These are phyloP conservation scores for Penaeus chinensis DNA, from an alignment of 1,140 invertebrate genomes.

Conservation along the genomic window DNA sequence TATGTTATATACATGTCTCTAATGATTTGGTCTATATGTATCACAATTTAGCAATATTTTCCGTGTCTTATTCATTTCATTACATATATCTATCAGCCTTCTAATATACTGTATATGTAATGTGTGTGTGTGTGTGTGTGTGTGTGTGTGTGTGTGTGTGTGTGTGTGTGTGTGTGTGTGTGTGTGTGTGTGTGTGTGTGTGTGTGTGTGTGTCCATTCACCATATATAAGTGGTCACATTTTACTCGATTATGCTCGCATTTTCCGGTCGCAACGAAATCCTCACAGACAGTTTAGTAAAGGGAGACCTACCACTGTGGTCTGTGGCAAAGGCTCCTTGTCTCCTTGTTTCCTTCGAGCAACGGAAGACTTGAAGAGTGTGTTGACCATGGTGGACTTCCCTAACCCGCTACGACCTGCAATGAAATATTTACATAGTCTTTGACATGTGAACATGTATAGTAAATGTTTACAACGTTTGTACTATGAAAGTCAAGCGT, in stretches of 20 bases:
- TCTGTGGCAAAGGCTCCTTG: conserved; percentile 33
- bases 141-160: too few relatives aligned
- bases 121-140: too few relatives aligned
- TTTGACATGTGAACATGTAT: neutral
- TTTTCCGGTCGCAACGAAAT: neutral
- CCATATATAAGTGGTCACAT: neutral
- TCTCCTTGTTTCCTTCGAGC: conserved; percentile 37
- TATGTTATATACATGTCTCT: too few relatives aligned
- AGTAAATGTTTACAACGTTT: neutral
- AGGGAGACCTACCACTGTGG: conserved; percentile 31
- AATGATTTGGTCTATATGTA: too few relatives aligned
- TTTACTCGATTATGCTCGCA: neutral
- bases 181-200: too few relatives aligned
- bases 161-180: too few relatives aligned
- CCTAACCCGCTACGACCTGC: conserved; percentile 48
- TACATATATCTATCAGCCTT: too few relatives aligned
- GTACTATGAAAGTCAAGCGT: too few relatives aligned
- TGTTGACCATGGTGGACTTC: conserved; percentile 50
- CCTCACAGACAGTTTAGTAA: too few relatives aligned
- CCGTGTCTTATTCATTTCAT: too few relatives aligned
- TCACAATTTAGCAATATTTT: neutral
- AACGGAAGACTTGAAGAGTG: conserved; percentile 45
- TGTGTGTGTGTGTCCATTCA: too few relatives aligned
- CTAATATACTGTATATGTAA: too few relatives aligned
- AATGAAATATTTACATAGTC: neutral